Evolutionary conservation across 1,140 invertebrate species (phyloP), one percentile per base, ranked within the genome.

Genomic region (Sogatella furcifera): DNA sequence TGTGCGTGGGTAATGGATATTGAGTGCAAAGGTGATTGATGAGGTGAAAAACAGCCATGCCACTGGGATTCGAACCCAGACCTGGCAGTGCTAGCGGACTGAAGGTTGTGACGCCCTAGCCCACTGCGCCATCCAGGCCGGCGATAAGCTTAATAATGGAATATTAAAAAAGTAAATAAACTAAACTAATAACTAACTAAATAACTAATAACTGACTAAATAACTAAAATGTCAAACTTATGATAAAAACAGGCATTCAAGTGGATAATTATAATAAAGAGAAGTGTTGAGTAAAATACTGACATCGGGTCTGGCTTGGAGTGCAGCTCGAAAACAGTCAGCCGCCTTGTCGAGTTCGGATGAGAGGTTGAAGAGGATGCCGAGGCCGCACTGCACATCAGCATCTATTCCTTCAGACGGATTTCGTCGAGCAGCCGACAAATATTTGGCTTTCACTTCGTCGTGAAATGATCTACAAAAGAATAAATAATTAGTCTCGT

Each of bases 261-360:
- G 4, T 17, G 49, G n/a, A n/a, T n/a, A n/a, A 61, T 28, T 38
- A 22, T n/a, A 4, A 55, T 13, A 21, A 53, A 44, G 17, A 34
- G 38, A 56, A 31, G 11, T 28, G 6, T 38, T 10, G 34, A 38
- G 34, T 2, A 57, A n/a, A 65, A 21, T 64, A 72, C 72, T 77
- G 75, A 86, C 89, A 66, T 94, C 78, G 24, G 88, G 89, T 68
- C 81, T 80, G 9, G 88, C 85, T 73, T 87, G 84, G 10, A 98
- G 72, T 1, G 96, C 95, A 41, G 93, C 81, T 70, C 84, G 83
- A 73, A 98, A 97, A 75, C 95, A 99, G 76, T 99, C 97, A 2
- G 89, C 88, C 21, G 96, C 96, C 78, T 97, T 97, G 66, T 95
- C 89, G 75, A 90, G 97, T 72, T 98, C 94, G 46, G 86, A 86